Evolutionary conservation across 2,888 invertebrate species (phyloP).

Genomic region (Agonopterix heracliana): DNA sequence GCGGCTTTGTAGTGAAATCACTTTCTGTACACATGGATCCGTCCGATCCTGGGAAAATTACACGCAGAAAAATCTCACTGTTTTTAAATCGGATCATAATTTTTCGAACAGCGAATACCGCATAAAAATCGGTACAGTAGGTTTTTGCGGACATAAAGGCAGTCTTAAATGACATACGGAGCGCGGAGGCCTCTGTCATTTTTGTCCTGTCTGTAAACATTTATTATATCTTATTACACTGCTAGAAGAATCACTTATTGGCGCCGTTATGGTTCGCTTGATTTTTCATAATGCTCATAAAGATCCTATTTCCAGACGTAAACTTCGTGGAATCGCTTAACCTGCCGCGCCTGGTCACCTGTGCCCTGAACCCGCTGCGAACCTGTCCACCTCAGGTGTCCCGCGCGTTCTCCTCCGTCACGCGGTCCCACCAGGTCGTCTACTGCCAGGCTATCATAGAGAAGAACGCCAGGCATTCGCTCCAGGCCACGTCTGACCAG

Average conservation of each 20-base stretch:
- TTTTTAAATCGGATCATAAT: no score
- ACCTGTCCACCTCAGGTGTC: slow-evolving; percentile 87
- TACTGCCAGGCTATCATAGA: slow-evolving; percentile 95
- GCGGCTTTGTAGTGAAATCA: not conserved
- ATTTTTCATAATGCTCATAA: not conserved
- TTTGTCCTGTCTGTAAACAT: no score
- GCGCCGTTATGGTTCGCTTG: not conserved
- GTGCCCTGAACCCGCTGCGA: slow-evolving; percentile 90
- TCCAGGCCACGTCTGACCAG: slow-evolving; percentile 52
- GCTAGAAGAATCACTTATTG: no score
- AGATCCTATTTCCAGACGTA: slow-evolving; percentile 78
- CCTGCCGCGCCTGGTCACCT: slow-evolving; percentile 89
- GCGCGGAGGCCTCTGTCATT: no score
- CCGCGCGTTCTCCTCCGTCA: slow-evolving; percentile 87
- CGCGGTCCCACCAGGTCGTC: slow-evolving; percentile 89
- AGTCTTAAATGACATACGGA: no score
- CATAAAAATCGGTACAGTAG: no score
- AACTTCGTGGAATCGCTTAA: slow-evolving; percentile 88
- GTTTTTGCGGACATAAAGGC: no score
- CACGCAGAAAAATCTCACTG: no score
- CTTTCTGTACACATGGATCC: no score
- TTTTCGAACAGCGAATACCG: no score
- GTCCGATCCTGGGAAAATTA: no score
- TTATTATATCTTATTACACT: no score
- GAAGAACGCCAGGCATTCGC: slow-evolving; percentile 80